These are phyloP conservation scores for Astyanax mexicanus DNA, from an alignment of 2,797 vertebrate species.

Conservation along the genomic window DNA sequence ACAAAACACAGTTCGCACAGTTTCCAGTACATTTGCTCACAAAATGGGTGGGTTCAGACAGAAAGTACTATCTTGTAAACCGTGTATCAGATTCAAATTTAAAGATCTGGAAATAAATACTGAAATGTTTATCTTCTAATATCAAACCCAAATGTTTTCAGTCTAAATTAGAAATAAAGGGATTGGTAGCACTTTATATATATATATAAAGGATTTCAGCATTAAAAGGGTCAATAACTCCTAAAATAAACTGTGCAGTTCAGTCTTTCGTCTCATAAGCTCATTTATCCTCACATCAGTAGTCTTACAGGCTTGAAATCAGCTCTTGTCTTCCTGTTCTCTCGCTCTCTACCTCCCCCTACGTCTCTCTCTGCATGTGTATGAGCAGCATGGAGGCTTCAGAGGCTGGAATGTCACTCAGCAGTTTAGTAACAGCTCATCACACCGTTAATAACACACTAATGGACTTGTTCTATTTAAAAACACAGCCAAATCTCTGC, in stretches of 20 bases:
- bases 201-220: no score
- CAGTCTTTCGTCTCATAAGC: neutral
- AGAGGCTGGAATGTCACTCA: slow-evolving; percentile 67
- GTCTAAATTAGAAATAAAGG: no score
- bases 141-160: no score
- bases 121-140: no score
- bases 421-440: slow-evolving; percentile 86
- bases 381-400: slow-evolving; percentile 26
- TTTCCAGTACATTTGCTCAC: no score
- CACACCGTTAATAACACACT: slow-evolving; percentile 84
- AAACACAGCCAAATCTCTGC: slow-evolving; percentile 78
- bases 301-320: neutral
- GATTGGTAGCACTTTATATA: no score
- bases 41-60: no score
- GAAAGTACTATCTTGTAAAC: no score
- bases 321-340: neutral
- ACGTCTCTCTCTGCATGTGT: slow-evolving; percentile 17
- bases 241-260: neutral
- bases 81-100: no score
- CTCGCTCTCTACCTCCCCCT: neutral
- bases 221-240: no score
- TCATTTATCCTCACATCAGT: slow-evolving; percentile 10
- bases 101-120: no score
- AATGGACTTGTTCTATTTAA: slow-evolving; percentile 85
- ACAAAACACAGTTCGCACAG: no score